phyloP scores from a whole-genome alignment of 2,888 invertebrate species.

The Drosophila silvestris region DNA sequence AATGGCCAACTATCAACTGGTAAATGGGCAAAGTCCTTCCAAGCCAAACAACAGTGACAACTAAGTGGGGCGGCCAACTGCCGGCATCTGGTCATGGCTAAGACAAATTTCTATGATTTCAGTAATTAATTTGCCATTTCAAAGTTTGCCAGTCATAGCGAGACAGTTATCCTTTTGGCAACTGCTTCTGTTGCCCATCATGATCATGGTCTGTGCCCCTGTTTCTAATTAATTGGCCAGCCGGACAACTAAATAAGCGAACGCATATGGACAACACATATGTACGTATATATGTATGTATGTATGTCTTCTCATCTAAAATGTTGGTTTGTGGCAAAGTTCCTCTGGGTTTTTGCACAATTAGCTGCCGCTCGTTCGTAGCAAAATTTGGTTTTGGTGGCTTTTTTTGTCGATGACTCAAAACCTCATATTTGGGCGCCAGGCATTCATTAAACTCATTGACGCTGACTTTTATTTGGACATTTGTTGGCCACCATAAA shows the following conservation, averaged over 20 bases:
- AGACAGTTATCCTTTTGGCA: conserved; percentile 50
- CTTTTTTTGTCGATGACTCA: conserved; percentile 37
- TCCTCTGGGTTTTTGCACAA: conserved; percentile 67
- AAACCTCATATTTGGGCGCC: conserved; percentile 35
- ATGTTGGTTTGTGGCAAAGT: conserved; percentile 34
- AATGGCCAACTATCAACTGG: conserved; percentile 37
- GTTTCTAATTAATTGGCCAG: conserved; percentile 76
- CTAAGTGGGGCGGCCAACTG: conserved; percentile 21
- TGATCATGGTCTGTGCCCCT: conserved; percentile 47
- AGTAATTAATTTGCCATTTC: conserved; percentile 80
- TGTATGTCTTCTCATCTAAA: not conserved
- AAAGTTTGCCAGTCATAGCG: conserved; percentile 64
- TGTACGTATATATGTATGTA: not conserved
- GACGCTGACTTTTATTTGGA: conserved; percentile 69
- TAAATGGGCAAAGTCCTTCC: conserved; percentile 64
- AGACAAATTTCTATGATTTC: conserved; percentile 77
- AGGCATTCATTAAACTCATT: conserved; percentile 57
- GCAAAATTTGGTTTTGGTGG: conserved; percentile 36
- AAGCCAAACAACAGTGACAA: conserved; percentile 72
- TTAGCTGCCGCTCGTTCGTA: conserved; percentile 57
- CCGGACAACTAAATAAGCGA: conserved; percentile 53
- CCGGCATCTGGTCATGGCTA: conserved; percentile 32
- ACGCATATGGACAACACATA: conserved; percentile 56
- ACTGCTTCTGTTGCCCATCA: conserved; percentile 34
- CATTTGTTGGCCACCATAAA: conserved; percentile 60